Percentiles rank a stretch among this genome's conserved stretches.
phyloP scores from a whole-genome alignment of 2,797 vertebrate genomes.

The Pempheris klunzingeri region DNA sequence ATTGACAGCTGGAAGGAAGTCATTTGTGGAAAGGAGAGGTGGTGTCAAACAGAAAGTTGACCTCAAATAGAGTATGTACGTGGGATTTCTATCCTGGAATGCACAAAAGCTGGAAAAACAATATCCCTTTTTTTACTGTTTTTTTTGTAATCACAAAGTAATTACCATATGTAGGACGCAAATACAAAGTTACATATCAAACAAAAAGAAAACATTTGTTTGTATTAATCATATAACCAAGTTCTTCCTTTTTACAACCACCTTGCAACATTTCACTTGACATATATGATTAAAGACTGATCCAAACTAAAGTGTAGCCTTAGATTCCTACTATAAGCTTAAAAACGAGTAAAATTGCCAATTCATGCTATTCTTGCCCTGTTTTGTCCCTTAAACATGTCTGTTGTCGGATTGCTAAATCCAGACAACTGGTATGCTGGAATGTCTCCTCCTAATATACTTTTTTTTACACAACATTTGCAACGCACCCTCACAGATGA shows the following conservation, averaged over 20 bases:
- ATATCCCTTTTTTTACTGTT: background rate
- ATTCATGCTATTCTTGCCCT: too few relatives aligned
- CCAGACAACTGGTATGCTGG: too few relatives aligned
- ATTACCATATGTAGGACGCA: background rate
- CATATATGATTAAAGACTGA: too few relatives aligned
- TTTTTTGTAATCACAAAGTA: background rate
- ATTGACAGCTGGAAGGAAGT: constrained; percentile 42
- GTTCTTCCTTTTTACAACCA: too few relatives aligned
- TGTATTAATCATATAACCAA: too few relatives aligned
- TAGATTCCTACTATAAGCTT: too few relatives aligned
- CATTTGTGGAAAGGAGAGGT: constrained; percentile 27
- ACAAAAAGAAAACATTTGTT: too few relatives aligned
- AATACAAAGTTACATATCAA: background rate
- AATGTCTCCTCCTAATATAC: background rate
- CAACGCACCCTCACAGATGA: too few relatives aligned
- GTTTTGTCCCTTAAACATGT: too few relatives aligned
- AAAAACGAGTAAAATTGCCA: too few relatives aligned
- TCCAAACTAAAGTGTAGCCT: too few relatives aligned
- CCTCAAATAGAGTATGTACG: background rate
- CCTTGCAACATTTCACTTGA: too few relatives aligned
- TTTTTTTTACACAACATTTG: background rate
- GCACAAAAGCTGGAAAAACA: background rate
- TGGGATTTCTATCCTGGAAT: background rate
- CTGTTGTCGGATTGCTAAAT: background rate
- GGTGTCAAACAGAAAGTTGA: constrained; percentile 27